Evolutionary conservation across 2,888 invertebrate species (phyloP), one percentile per base, ranked within the genome.

Genomic region (Eupithecia subumbrata): DNA sequence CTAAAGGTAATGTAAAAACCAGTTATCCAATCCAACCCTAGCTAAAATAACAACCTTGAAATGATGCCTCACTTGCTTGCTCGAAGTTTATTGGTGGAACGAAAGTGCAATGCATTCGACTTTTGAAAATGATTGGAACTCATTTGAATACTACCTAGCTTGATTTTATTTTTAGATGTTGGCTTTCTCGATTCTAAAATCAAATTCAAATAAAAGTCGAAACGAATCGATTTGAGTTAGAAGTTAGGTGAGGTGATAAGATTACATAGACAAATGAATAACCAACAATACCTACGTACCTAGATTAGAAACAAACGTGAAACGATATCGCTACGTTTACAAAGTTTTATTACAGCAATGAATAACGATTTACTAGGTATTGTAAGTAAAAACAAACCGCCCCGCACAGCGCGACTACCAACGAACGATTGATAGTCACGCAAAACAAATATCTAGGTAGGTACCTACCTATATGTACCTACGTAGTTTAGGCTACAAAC

Each of bases 371-470:
- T 43, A 63, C 25, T 25, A 25, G 60, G 60, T 60, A 60, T 60
- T 60, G 71, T 64, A 71, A 71, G 71, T 71, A 85, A 85, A 85
- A 86, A 83, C 81, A 75, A 79, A 68, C 40, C 37, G 66, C 66
- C 25, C 68, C 43, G 43, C 43, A 40, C 25, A 68, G 43, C 68
- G 40, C 14, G 43, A 43, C 43, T 45, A 68, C 25, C 43, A 22
- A 7, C 40, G 63, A 22, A 7, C 40, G 63, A 45, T 43, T 56
- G 72, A 75, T 75, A 80, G 79, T 77, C 82, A 82, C 82, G 83
- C 82, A 82, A 84, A 82, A 75, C 75, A 75, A 78, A 73, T 70
- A 71, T 64, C 48, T 66, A 76, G n/a, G n/a, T 66, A 34, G 34
- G n/a, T n/a, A 34, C 2, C 34, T 34, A 37, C 18, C 63, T 64